Evolutionary conservation across 2,797 vertebrate species (phyloP), one percentile per base, ranked within the genome.

Genomic region (Protosalanx chinensis): DNA sequence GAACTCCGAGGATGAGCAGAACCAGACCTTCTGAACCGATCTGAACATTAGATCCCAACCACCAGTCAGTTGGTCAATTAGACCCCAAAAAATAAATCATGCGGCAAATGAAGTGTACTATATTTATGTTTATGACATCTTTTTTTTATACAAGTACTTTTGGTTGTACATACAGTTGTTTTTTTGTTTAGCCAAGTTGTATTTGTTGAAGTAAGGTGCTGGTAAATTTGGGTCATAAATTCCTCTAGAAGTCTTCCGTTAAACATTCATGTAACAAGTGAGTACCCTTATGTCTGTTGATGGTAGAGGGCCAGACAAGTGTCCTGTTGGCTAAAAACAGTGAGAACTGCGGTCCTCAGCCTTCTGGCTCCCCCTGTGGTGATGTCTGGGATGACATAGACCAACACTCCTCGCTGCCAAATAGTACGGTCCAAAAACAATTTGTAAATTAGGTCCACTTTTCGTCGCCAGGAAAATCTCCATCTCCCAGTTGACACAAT

Each of bases 161-260:
- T 79, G 84, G 83, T 89, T 86, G 90, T 86, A 91, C 89, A 90
- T 84, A 85, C 81, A 29, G 57, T 70, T 63, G 75, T 76, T 72
- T 63, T 63, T 78, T 71, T 60, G 68, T 76, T 68, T 33, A 57
- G 30, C 23, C 18, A 10, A 4, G 80, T 90, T 82, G 78, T 87
- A 80, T 79, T 70, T 85, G 78, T 88, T 85, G 90, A 79, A 83
- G 88, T 92, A 93, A 93, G 92, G 91, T 93, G 92, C 92, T 92
- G 91, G 88, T 89, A 75, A 88, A 88, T 90, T 89, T 86, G 85
- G 87, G 81, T 88, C 86, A 86, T 80, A 86, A 68, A 83, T 77
- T 68, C 73, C 76, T 72, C 75, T 77, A 12, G 71, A 79, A 76
- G 78, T 75, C 76, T 82, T 87, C 73, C 80, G 78, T 88, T 79